A percentile compares a stretch with the other conserved stretches of the same genome.
Conservation (phyloP, 2,888 invertebrate genomes). For the Epirrhoe alternata region DNA sequence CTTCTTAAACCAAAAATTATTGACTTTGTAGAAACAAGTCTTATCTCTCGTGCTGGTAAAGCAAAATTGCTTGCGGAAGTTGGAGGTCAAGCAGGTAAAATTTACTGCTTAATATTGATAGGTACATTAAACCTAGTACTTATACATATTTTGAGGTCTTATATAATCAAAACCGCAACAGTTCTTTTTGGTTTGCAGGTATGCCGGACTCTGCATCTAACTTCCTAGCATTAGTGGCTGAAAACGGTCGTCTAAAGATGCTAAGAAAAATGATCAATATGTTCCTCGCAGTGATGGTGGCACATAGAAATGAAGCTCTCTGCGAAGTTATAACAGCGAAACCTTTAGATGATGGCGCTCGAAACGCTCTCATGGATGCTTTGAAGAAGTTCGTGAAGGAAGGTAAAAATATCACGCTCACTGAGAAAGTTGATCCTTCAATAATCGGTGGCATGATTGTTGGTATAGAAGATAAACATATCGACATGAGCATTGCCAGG, state of each 20-base stretch:
- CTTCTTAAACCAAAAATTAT: constrained; percentile 61
- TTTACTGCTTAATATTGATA: background rate
- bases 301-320: constrained; percentile 70
- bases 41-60: constrained; percentile 61
- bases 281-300: constrained; percentile 69
- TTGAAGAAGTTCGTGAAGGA: constrained; percentile 63
- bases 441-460: constrained; percentile 74
- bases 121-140: too few species aligned
- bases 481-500: constrained; percentile 70
- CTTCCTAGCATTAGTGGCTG: constrained; percentile 68
- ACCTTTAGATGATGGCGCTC: constrained; percentile 58
- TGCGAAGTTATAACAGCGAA: constrained; percentile 76
- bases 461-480: constrained; percentile 73
- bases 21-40: constrained; percentile 68
- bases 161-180: too few species aligned
- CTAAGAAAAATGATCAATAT: constrained; percentile 65
- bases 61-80: constrained; percentile 60
- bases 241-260: constrained; percentile 70
- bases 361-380: constrained; percentile 58
- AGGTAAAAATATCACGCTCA: constrained; percentile 66
- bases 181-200: constrained; percentile 47
- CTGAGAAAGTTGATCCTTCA: constrained; percentile 66
- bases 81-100: constrained; percentile 59
- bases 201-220: constrained; percentile 65
- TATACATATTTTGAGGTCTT: too few species aligned